Evolutionary conservation across 2,888 invertebrate species (phyloP), one percentile per base, ranked within the genome.

Genomic region (Hypena proboscidalis): DNA sequence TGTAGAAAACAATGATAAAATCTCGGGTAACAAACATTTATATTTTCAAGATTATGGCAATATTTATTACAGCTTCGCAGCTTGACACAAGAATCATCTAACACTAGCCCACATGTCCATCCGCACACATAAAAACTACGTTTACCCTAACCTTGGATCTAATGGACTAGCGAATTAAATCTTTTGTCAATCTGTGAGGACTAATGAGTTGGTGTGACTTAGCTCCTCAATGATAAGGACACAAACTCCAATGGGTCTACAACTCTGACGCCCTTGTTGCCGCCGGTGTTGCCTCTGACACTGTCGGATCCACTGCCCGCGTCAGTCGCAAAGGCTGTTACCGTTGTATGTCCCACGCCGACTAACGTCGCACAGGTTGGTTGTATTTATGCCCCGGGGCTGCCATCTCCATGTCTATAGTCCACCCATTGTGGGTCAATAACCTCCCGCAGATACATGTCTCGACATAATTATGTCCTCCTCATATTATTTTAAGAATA

Each of bases 191-290:
- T 42, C 39, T 34, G 48, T 48, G 33, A 54, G 50, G 35, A 58
- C 65, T 63, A 61, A 63, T 65, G 27, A 27, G 47, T 56, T 54
- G 42, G 54, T 58, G 59, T 59, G 58, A 56, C 57, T 58, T 65
- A 80, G 77, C 67, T 58, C 47, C 58, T 63, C 52, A 74, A 77
- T 33, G 83, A 81, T 53, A 79, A 35, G 26, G 35, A 44, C 17
- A 33, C 37, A 5, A 38, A 38, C 9, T 34, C 44, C 9, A 62
- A 70, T 51, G 72, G 74, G 56, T 80, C 79, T 25, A 77, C 44
- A 8, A 44, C 72, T 26, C 71, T 84, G 61, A 83, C 84, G 59
- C 64, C 78, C 26, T 77, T 84, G 46, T 74, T 83, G 70, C 81
- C 83, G 64, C 80, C 81, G 48, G 74, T 54, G 74, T 59, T 80